Base-by-base conservation (phyloP, 2,113 vertebrate genomes). In the Salvator merianae region DNA sequence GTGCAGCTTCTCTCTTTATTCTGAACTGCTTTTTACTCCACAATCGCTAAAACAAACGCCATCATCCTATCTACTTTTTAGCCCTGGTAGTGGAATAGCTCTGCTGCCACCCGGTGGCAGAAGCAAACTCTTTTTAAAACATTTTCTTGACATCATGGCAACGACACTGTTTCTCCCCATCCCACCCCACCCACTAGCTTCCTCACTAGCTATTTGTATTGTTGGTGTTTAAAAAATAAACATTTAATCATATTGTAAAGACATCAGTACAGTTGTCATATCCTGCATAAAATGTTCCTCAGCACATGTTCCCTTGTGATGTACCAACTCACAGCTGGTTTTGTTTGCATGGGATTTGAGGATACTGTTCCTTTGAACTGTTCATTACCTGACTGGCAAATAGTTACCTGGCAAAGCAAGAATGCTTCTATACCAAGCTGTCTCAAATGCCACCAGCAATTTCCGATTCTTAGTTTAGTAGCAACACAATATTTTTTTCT, bases 21-120 rank as follows among this genome's bases (percentile, higher is more conserved):
- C 32, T n/a, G 20, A 59, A 59, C 55, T 59, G 10, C 16, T 13
- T 53, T 14, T 53, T 53, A 13, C 10, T 14, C 50, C 47, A 9
- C 50, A 53, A 53, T 53, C 16, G 16, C 50, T 53, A 66, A 66
- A 66, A 30, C 65, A 66, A 14, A 13, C 2, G 1, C 24, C 9
- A n/a, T 66, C 65, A 62, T 53, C 53, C 36, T n/a, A 53, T 20
- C 43, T 66, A 62, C 8, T 53, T 40, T 76, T 53, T 4, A 34
- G 22, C 20, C 63, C 28, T 22, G 28, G 36, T 32, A 79, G n/a
- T 8, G 28, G 62, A 76, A 75, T 75, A 75, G 22, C 78, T 43
- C 43, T 81, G 84, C 62, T 86, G 78, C 84, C 84, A 53, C 77
- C 84, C 34, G 24, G 71, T 86, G 84, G 70, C 20, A 7, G 2